Evolutionary conservation across 2,113 vertebrate genomes (phyloP), one percentile per base, ranked within the genome.

Genomic region (Amia ocellicauda): DNA sequence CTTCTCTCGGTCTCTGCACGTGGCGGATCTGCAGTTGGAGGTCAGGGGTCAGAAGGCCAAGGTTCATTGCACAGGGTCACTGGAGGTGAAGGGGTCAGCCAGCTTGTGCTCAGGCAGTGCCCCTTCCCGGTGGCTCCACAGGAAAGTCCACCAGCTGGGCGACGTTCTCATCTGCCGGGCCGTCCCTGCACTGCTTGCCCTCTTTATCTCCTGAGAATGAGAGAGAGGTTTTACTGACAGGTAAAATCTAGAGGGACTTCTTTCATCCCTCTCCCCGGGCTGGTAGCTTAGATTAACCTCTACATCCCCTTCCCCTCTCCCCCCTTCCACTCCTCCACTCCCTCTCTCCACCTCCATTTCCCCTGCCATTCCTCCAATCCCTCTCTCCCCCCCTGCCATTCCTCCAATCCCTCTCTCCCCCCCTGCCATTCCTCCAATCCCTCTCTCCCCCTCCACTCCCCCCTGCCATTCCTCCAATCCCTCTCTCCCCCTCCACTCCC

Each of bases 51-150:
- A 69, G 42, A 74, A 68, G 73, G 73, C 74, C 31, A 2, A 2
- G 31, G 31, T 36, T n/a, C n/a, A n/a, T n/a, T 5, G 31, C 5
- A 11, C 5, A 11, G 31, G 31, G 31, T 88, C 83, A 36, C 60
- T 88, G 11, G 1, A 73, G 63, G 63, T 8, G 17, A 63, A 10
- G 45, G 24, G 36, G 50, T 74, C 79, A 69, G 42, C 74, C 67
- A 72, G 73, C 74, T 90, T 87, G 3, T 77, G 74, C 43, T 90
- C 88, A 0, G 52, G 31, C 31, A 36, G 4, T 10, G 31, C 4
- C 31, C 4, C 77, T 71, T 89, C 88, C 76, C 82, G 77, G 78
- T 86, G 88, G 64, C 84, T 90, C 29, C 85, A 90, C 60, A 90
- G 85, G 67, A 83, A 85, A 63, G 73, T 78, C 70, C 87, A 89